Evolutionary conservation across 2,113 vertebrate species (phyloP), one percentile per base, ranked within the genome.

Genomic region (Paratilapia polleni): DNA sequence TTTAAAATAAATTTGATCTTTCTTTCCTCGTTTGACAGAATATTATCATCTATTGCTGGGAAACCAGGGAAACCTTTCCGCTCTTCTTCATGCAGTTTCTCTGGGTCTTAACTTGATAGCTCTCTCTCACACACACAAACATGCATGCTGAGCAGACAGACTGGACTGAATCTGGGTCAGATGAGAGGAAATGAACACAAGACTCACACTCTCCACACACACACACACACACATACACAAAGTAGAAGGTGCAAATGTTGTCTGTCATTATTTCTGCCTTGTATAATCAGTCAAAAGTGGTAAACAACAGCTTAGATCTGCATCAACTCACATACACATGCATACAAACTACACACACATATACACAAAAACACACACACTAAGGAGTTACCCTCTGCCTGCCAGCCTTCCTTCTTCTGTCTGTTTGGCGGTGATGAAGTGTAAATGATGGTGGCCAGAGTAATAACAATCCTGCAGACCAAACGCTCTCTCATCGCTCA

Each of bases 111-210:
- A 41, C 15, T n/a, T 54, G n/a, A 17, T 54, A 59, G 58, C 60
- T 15, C 73, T 28, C 24, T 70, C 43, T 5, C 14, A 73, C n/a
- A 78, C 41, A 84, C n/a, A 77, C 11, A 86, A 56, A 75, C 73
- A 80, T 57, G 57, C 38, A 80, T 8, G 19, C 15, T 34, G 66
- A 52, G 73, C 73, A 88, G 82, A 84, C 80, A 66, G 19, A 11
- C 87, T 34, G 22, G 24, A 76, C 79, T 74, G 82, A 89, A 90
- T 89, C 75, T 91, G 88, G 90, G 91, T 93, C 88, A 93, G 86
- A 88, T 76, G 66, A 61, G 57, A 76, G 83, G 88, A 91, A 90
- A 93, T 90, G 88, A 90, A 57, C 81, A 83, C 76, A 86, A 78
- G 84, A 75, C 76, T 79, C 77, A 59, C 80, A 57, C 87, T 58